Conservation (phyloP, 2,113 vertebrate genomes). For the Serilophus lunatus region DNA sequence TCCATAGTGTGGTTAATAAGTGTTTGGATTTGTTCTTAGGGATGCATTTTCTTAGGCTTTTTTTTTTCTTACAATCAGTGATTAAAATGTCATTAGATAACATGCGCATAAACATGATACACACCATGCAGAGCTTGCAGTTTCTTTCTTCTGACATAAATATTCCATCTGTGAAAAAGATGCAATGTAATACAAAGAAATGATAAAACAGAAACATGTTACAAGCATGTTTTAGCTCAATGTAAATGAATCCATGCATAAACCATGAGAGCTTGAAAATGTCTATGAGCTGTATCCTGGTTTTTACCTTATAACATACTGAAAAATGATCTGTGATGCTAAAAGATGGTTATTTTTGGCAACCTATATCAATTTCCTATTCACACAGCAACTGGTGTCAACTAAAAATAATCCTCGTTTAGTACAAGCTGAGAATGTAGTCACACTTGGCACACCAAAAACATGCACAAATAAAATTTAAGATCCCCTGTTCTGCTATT, state of each 20-base stretch:
- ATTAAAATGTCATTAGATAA: background rate
- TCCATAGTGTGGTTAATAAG: background rate
- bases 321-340: conserved; percentile 25
- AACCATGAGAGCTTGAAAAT: background rate
- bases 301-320: conserved; percentile 38
- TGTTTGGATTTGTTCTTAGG: background rate
- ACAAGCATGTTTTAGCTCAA: background rate
- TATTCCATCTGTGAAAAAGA: background rate
- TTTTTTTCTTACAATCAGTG: background rate
- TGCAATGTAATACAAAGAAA: conserved; percentile 24
- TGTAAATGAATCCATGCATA: background rate
- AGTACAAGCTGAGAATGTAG: conserved; percentile 59
- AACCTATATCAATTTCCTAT: conserved; percentile 56
- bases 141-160: conserved; percentile 12
- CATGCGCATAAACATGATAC: background rate
- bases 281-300: background rate
- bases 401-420: conserved; percentile 72
- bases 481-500: conserved; percentile 31
- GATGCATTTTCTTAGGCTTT: background rate
- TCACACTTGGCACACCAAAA: background rate
- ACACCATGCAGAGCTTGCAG: background rate
- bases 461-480: conserved; percentile 9
- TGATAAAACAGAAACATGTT: background rate
- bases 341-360: conserved; percentile 68
- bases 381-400: conserved; percentile 76